Evolutionary conservation across 2,797 vertebrate species (phyloP), one percentile per base, ranked within the genome.

Genomic region (Coreius guichenoti): DNA sequence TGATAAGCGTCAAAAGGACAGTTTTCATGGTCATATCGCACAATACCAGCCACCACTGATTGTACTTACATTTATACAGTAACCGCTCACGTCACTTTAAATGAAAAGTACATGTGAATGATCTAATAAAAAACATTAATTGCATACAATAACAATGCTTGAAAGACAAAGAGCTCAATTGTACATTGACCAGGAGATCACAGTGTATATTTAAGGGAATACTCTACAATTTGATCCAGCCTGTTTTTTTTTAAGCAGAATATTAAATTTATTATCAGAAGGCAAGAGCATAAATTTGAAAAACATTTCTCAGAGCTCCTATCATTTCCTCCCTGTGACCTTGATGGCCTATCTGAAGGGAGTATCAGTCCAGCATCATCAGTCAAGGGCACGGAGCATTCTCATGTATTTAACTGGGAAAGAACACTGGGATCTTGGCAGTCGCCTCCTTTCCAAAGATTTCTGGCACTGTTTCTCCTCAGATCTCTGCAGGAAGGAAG

Each of bases 401-500:
- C 94, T 93, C 91, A 90, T 92, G 93, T 90, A 93, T 95, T 95
- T 93, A 93, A 95, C 92, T 93, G 91, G 93, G 82, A 94, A 96
- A 95, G 95, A 94, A 97, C 96, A 95, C 72, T 69, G 43, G 88
- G 95, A 95, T 94, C 96, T 95, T 96, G 95, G 95, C 94, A 94
- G 92, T 54, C 26, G 45, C 19, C 29, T 84, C 29, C 87, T 85
- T 49, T 56, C 82, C 58, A 91, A 88, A 94, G 88, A 87, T 65
- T 77, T 90, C 85, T 78, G 80, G 78, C 11, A 14, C 82, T 14
- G 85, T 86, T 89, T 84, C 29, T 45, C 21, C 45, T 45, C 21
- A 74, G 76, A 51, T 67, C 78, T 72, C 43, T 65, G 49, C 56
- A 72, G 23, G 47, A 23, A 79, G 31, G 9, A 85, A 70, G 43